phyloP scores from a whole-genome alignment of 2,888 invertebrate genomes.

The Anthophora plumipes region DNA sequence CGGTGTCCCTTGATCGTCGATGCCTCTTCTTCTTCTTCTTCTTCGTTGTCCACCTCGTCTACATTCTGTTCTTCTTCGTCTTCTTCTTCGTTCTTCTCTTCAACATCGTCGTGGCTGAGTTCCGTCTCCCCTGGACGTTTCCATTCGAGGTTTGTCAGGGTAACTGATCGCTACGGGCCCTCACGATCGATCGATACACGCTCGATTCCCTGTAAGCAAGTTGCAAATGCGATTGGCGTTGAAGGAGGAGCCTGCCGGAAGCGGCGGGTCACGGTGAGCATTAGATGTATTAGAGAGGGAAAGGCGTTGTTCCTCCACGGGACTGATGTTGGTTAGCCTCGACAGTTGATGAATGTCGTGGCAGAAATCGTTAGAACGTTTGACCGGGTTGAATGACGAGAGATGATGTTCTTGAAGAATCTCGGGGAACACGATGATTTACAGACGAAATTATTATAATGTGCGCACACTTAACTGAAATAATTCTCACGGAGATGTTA shows the following conservation, averaged over 20 bases:
- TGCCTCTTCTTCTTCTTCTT: constrained; percentile 24
- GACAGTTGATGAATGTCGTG: constrained; percentile 33
- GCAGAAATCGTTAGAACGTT: constrained; percentile 31
- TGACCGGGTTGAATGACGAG: not conserved
- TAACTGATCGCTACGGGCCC: constrained; percentile 73
- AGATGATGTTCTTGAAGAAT: not conserved
- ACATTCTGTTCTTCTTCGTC: constrained; percentile 13
- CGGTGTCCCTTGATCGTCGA: constrained; percentile 27
- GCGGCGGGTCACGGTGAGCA: constrained; percentile 54
- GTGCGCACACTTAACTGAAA: not conserved
- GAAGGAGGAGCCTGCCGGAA: constrained; percentile 70
- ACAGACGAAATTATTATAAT: not conserved
- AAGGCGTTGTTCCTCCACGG: constrained; percentile 43
- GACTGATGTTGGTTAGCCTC: constrained; percentile 14
- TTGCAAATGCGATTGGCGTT: constrained; percentile 73
- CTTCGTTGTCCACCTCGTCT: constrained; percentile 42
- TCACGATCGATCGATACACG: constrained; percentile 79
- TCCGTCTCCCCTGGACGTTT: constrained; percentile 63
- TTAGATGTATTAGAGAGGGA: constrained; percentile 67
- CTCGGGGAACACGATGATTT: constrained; percentile 13
- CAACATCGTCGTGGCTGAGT: constrained; percentile 31
- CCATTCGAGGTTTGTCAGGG: constrained; percentile 73
- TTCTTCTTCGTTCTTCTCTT: constrained; percentile 13
- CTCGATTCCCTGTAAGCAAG: constrained; percentile 70
- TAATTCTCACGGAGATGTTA: too few species aligned